Evolutionary conservation across 2,888 invertebrate species (phyloP), one percentile per base, ranked within the genome.

Genomic region (Drosophila meridiana): DNA sequence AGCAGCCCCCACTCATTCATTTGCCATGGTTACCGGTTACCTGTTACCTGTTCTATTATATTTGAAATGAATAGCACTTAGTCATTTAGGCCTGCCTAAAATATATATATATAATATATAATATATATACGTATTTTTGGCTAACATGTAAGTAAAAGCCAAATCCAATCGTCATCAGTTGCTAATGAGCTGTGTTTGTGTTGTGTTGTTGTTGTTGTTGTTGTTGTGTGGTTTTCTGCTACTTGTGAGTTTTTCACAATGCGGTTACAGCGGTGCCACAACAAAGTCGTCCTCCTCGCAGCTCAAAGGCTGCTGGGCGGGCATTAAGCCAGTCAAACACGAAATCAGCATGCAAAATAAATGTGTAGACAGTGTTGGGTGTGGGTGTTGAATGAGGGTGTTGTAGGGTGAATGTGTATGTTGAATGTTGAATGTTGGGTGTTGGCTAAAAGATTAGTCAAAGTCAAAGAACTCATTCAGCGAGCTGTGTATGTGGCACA

Each of bases 381-480:
- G 67, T 32, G n/a, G 47, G 30, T 7, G 48, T 5, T 50, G 9
- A 67, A 36, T n/a, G n/a, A n/a, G n/a, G n/a, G n/a, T n/a, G n/a
- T n/a, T n/a, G n/a, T n/a, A n/a, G n/a, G n/a, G n/a, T n/a, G n/a
- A n/a, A n/a, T n/a, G n/a, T n/a, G n/a, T n/a, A n/a, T 59, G 66
- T 56, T 45, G 45, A 7, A 8, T 30, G 48, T 7, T 7, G 52
- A 56, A 36, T 62, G 62, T 52, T 30, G 47, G 14, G 14, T 48
- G 48, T 36, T 52, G 34, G 78, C 40, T 45, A 71, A 80, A 71
- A 80, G 80, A 78, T 78, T 77, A 64, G 38, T 45, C 52, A 58
- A 52, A 48, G 79, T 74, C 77, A 79, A 56, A 67, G 78, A 47
- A 60, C 53, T 53, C 55, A n/a, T n/a, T 63, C 9, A 2, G 43